A percentile compares a stretch with the other conserved stretches of the same genome.
phyloP scores from a whole-genome alignment of 1,140 invertebrate species.

The Cydia fagiglandana region DNA sequence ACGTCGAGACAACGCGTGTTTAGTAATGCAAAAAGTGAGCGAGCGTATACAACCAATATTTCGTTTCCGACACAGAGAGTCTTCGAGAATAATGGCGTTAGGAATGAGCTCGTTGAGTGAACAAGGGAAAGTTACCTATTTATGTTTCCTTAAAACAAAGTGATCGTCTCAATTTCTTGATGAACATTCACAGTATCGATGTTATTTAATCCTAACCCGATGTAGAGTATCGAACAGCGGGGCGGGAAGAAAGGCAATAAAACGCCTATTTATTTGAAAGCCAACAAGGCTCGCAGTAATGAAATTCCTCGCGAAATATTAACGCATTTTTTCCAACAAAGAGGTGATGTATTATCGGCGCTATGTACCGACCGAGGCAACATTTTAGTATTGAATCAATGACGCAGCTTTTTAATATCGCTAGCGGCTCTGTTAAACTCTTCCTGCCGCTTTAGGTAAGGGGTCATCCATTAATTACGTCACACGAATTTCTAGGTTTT shows the following conservation, averaged over 20 bases:
- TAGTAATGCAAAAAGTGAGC: no score
- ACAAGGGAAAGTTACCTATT: no score
- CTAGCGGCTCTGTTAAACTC: slow-evolving; percentile 8
- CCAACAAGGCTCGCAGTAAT: slow-evolving; percentile 67
- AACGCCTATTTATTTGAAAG: slow-evolving; percentile 71
- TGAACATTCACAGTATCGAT: slow-evolving; percentile 14
- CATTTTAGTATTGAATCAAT: slow-evolving; percentile 37
- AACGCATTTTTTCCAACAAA: slow-evolving; percentile 73
- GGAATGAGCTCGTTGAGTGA: no score
- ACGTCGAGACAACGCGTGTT: no score
- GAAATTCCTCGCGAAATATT: slow-evolving; percentile 74
- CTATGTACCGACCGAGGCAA: slow-evolving; percentile 33
- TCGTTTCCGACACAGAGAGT: no score
- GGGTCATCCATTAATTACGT: no score
- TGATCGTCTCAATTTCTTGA: background rate
- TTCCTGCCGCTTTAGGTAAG: background rate
- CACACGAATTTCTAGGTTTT: no score
- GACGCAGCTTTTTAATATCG: slow-evolving; percentile 31
- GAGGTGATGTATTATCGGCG: slow-evolving; percentile 63
- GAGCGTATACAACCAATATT: no score
- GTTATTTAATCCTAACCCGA: slow-evolving; percentile 52
- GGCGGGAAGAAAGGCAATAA: slow-evolving; percentile 65
- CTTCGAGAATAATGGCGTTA: no score
- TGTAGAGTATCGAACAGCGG: slow-evolving; percentile 57
- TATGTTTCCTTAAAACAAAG: background rate